These are phyloP conservation scores for Hippocampus comes DNA, from an alignment of 2,113 vertebrate species.

Conservation along the genomic window DNA sequence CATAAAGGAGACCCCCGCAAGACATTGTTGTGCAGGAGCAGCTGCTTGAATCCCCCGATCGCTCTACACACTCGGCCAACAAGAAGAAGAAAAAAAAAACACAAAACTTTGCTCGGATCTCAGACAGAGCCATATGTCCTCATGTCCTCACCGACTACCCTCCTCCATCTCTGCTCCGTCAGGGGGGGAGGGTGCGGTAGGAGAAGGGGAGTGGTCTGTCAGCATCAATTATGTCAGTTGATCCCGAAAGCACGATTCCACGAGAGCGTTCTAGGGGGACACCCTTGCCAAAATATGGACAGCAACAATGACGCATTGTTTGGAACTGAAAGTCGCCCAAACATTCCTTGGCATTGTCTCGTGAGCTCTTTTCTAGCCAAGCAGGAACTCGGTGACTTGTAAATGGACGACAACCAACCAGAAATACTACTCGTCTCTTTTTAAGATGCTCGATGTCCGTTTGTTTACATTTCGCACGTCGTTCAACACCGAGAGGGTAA, in stretches of 20 bases:
- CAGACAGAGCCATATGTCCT: slow-evolving; percentile 57
- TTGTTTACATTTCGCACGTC: neutral
- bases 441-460: neutral
- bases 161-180: slow-evolving; percentile 7
- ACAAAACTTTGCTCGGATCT: slow-evolving; percentile 17
- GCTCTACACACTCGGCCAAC: neutral
- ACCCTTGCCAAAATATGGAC: neutral
- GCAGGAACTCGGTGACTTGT: neutral
- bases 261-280: neutral
- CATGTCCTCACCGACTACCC: slow-evolving; percentile 10
- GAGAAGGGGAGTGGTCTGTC: slow-evolving; percentile 28
- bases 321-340: neutral
- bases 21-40: slow-evolving; percentile 37
- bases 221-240: slow-evolving; percentile 37
- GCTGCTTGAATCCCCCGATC: neutral
- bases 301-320: neutral
- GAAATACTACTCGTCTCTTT: neutral
- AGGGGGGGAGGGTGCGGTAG: slow-evolving; percentile 7
- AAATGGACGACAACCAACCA: neutral
- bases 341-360: neutral
- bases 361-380: neutral
- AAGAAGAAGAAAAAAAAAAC: neutral
- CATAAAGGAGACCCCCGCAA: slow-evolving; percentile 44
- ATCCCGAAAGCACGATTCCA: slow-evolving; percentile 7
- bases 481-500: neutral